Base-by-base conservation (phyloP, 2,797 vertebrate species). In the Pipistrellus nathusii region DNA sequence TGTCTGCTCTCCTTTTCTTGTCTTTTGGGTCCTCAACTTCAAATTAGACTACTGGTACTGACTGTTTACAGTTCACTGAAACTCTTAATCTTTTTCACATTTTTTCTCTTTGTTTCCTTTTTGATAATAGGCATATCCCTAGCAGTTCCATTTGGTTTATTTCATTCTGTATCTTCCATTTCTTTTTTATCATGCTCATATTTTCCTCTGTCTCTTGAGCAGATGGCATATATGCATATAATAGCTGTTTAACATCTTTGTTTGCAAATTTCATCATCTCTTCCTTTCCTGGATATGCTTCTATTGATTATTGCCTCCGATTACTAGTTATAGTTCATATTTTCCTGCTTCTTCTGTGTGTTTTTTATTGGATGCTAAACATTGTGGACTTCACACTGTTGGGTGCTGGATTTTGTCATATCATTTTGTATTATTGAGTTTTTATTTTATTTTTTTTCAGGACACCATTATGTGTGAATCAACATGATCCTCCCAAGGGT, bases 291-390 rank as follows among this genome's bases (percentile, higher is more conserved):
- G 23, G 7, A 7, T 85, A 53, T 68, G 46, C 85, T 85, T 66
- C 46, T 35, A 68, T 85, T 55, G 20, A 80, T 57, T 75, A 71
- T 38, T 90, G 32, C 44, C 57, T 57, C 68, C 0, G 0, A 48
- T 27, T 25, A 72, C 38, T 59, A 64, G 4, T 83, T 77, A 82
- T 9, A 41, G 12, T 35, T 91, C 35, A 30, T 46, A 57, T 85
- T 78, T 85, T 77, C 13, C 62, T 85, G 18, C 38, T 69, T 84
- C 27, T 51, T 48, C 53, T 53, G 20, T 55, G 53, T 55, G 20
- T 75, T 82, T 68, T 76, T 85, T 41, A 57, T 35, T 73, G 62
- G 30, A 68, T 83, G 44, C 27, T 86, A 89, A 96, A 53, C 5
- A 46, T 2, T 62, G 68, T 66, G 6, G 38, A 72, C 85, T 88